Percentiles rank a stretch among this genome's conserved stretches.
phyloP scores from a whole-genome alignment of 2,113 vertebrate genomes.

The Spilogale gracilis region DNA sequence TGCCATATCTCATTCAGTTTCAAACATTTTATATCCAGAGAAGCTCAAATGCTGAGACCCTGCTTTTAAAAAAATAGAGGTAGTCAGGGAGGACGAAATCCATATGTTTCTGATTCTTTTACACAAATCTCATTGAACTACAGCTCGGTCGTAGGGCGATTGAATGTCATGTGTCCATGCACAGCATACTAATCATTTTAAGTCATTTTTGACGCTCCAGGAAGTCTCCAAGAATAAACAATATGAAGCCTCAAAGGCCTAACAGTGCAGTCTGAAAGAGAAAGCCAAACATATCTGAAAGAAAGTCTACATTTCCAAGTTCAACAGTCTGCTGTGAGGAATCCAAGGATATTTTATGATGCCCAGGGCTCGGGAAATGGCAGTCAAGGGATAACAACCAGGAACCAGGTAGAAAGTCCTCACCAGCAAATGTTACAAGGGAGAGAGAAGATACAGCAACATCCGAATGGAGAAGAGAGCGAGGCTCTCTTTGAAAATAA shows the following conservation, averaged over 20 bases:
- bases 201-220: constrained; percentile 80
- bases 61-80: constrained; percentile 66
- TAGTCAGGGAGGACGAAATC: constrained; percentile 72
- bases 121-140: constrained; percentile 82
- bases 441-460: background rate
- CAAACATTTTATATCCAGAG: constrained; percentile 65
- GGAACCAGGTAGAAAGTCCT: constrained; percentile 22
- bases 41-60: constrained; percentile 65
- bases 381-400: background rate
- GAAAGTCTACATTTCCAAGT: constrained; percentile 63
- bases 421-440: background rate
- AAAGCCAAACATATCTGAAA: constrained; percentile 77
- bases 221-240: constrained; percentile 82
- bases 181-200: constrained; percentile 74
- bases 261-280: constrained; percentile 52
- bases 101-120: constrained; percentile 82
- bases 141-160: constrained; percentile 63
- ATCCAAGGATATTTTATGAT: constrained; percentile 60
- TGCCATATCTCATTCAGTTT: constrained; percentile 48
- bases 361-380: constrained; percentile 36
- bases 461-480: constrained; percentile 34
- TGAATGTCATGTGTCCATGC: constrained; percentile 78
- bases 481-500: background rate
- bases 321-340: constrained; percentile 68
- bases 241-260: constrained; percentile 66